Conservation (phyloP, 1,140 invertebrate genomes). For the Himalopsyche phryganea region DNA sequence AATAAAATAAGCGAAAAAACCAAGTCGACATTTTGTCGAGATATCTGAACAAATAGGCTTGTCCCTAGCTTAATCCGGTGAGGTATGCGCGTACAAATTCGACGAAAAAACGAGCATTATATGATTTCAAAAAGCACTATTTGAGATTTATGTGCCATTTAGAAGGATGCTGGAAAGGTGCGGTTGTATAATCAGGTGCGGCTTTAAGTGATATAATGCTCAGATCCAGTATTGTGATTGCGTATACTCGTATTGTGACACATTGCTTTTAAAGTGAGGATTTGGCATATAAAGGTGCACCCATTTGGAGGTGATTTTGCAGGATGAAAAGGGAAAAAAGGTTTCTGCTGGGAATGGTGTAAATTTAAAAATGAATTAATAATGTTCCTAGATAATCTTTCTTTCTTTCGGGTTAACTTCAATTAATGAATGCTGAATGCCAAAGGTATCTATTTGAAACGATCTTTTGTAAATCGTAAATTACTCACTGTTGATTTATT, state of each 20-base stretch:
- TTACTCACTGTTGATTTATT: too few species aligned
- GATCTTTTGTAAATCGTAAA: too few species aligned
- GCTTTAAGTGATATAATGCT: conserved; percentile 8
- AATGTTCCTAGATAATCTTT: too few species aligned
- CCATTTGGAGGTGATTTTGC: conserved; percentile 16
- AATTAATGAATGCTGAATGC: too few species aligned
- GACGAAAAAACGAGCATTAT: background rate
- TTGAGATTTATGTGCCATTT: conserved; percentile 1
- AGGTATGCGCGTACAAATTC: background rate
- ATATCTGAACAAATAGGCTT: conserved; percentile 32
- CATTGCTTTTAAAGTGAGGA: conserved; percentile 24
- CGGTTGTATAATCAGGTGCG: background rate
- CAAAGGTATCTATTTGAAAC: too few species aligned
- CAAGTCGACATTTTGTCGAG: conserved; percentile 22
- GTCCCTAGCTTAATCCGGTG: conserved; percentile 13
- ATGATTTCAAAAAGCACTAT: background rate
- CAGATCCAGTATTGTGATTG: background rate
- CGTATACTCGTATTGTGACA: conserved; percentile 16
- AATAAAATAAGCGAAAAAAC: conserved; percentile 13
- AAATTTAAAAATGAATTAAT: too few species aligned
- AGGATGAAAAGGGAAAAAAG: conserved; percentile 12
- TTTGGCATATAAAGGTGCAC: conserved; percentile 19
- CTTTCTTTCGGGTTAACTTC: too few species aligned
- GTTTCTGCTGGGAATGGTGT: too few species aligned
- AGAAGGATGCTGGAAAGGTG: too few species aligned